These are phyloP conservation scores for Calliopum simillimum DNA, from an alignment of 2,888 invertebrate species.

Conservation along the genomic window DNA sequence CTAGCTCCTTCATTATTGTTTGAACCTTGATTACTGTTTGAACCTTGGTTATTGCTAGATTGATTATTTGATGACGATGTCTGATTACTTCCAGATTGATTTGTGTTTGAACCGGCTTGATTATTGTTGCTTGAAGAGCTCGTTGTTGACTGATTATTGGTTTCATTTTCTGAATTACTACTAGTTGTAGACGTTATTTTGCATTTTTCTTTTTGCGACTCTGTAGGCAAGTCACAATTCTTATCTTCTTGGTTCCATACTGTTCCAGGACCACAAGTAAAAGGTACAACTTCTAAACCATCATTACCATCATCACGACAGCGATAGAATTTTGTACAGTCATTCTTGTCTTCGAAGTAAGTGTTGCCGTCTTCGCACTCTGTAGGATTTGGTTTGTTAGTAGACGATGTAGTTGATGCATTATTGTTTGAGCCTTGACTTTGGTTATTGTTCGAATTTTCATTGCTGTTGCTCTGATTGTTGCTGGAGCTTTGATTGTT, in stretches of 20 bases:
- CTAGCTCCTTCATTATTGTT: conserved; percentile 43
- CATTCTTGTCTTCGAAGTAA: conserved; percentile 66
- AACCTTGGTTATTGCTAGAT: conserved; percentile 22
- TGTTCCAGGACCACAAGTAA: conserved; percentile 71
- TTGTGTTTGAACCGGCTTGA: conserved; percentile 40
- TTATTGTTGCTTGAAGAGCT: conserved; percentile 35
- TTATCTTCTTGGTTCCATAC: conserved; percentile 72
- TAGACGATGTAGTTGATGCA: conserved; percentile 33
- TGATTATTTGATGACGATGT: conserved; percentile 39
- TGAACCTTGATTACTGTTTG: conserved; percentile 36
- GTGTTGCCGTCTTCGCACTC: conserved; percentile 65
- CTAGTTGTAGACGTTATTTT: conserved; percentile 41
- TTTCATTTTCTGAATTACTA: conserved; percentile 16
- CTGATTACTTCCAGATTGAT: conserved; percentile 41
- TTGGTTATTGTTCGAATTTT: conserved; percentile 43
- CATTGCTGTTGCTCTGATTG: conserved; percentile 34
- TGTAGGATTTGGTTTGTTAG: conserved; percentile 41
- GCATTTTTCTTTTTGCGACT: conserved; percentile 57
- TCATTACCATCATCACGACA: conserved; percentile 69
- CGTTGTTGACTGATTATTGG: conserved; percentile 44
- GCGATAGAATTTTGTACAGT: conserved; percentile 73
- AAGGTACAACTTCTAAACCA: conserved; percentile 68
- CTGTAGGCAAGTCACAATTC: conserved; percentile 68
- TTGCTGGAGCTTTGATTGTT: conserved; percentile 30
- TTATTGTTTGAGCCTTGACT: conserved; percentile 37